phyloP scores from a whole-genome alignment of 2,113 vertebrate genomes.

The Pterocles gutturalis region DNA sequence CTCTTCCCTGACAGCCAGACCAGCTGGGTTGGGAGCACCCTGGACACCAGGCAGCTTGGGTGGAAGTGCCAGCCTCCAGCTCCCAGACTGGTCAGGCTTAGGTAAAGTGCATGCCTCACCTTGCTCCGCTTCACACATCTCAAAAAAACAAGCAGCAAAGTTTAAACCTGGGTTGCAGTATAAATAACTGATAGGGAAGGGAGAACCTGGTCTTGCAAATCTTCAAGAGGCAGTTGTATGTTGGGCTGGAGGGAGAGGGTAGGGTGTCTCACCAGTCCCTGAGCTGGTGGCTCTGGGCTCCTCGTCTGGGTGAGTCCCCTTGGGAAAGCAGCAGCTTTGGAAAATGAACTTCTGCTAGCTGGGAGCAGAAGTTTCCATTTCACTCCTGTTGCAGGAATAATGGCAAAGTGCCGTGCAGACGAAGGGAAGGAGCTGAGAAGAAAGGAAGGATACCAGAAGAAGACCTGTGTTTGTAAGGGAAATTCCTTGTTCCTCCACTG shows the following conservation, averaged over 20 bases:
- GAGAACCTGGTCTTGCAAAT: not conserved
- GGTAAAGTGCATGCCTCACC: not conserved
- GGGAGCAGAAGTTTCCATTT: not conserved
- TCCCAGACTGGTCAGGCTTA: not conserved
- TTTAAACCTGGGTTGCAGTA: not conserved
- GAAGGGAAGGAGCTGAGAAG: not conserved
- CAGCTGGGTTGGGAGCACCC: not conserved
- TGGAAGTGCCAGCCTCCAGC: not conserved
- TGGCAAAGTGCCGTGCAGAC: not conserved
- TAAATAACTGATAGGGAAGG: not conserved
- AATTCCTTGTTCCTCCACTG: not conserved
- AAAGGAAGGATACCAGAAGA: not conserved
- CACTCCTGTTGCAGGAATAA: not conserved
- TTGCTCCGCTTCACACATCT: not conserved
- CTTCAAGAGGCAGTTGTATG: too few species aligned
- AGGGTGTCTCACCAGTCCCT: not conserved
- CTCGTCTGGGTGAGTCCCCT: not conserved
- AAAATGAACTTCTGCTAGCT: not conserved
- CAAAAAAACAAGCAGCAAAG: not conserved
- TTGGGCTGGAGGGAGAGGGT: not conserved
- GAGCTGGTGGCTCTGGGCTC: not conserved
- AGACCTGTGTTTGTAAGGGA: not conserved
- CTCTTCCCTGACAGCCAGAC: not conserved
- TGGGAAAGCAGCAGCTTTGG: not conserved
- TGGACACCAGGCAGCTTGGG: not conserved